A percentile compares a stretch with the other conserved stretches of the same genome.
Conservation (phyloP, 2,113 vertebrate genomes). For the Perca fluviatilis region DNA sequence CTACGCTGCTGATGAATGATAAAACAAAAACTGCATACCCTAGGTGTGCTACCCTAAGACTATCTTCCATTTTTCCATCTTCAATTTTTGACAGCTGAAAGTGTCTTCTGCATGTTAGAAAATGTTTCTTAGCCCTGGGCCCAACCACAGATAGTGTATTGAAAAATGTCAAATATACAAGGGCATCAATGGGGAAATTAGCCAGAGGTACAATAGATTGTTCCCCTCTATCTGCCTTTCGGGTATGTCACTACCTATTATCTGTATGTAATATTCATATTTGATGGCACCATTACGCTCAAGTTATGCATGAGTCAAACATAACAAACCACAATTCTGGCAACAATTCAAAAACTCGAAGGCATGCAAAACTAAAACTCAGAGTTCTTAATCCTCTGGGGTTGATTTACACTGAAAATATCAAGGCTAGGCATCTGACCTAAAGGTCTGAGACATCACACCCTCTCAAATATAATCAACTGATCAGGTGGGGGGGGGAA, state of each 20-base stretch:
- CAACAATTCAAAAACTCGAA: slow-evolving; percentile 17
- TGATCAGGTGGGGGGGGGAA: background rate
- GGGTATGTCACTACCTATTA: slow-evolving; percentile 31
- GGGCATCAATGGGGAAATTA: slow-evolving; percentile 39
- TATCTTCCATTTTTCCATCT: slow-evolving; percentile 19
- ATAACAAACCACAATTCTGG: slow-evolving; percentile 46
- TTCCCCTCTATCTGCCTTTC: slow-evolving; percentile 19
- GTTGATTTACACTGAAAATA: slow-evolving; percentile 11
- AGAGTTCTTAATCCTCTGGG: slow-evolving; percentile 9
- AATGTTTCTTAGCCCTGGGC: slow-evolving; percentile 1
- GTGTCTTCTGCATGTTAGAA: slow-evolving; percentile 19
- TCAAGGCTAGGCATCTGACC: slow-evolving; percentile 6
- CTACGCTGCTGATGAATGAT: slow-evolving; percentile 56
- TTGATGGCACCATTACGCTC: background rate
- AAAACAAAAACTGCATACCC: slow-evolving; percentile 9
- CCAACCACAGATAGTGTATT: slow-evolving; percentile 20
- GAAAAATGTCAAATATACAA: slow-evolving; percentile 33
- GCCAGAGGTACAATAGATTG: slow-evolving; percentile 4
- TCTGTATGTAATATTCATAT: slow-evolving; percentile 8
- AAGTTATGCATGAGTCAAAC: slow-evolving; percentile 34
- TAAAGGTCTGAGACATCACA: slow-evolving; percentile 17
- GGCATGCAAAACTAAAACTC: background rate
- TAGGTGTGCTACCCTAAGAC: slow-evolving; percentile 13
- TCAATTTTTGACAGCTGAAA: slow-evolving; percentile 40
- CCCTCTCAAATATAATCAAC: slow-evolving; percentile 6